Conservation (phyloP, 2,797 vertebrate genomes). For the Antennarius maculatus region DNA sequence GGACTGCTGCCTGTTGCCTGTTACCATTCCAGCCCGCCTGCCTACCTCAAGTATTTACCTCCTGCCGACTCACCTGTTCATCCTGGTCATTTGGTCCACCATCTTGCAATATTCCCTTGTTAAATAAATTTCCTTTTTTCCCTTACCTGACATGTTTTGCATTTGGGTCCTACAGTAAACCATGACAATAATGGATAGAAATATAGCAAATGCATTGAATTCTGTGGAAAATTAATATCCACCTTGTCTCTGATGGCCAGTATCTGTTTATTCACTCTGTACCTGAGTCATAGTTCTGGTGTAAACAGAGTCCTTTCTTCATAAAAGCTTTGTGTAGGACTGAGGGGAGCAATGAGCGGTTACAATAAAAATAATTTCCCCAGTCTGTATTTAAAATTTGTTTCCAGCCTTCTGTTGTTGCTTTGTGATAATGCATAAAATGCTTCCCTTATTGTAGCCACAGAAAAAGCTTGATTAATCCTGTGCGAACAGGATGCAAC, state of each 20-base stretch:
- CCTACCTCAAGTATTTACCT: too few relatives aligned
- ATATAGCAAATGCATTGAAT: constrained; percentile 31
- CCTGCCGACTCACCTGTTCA: too few relatives aligned
- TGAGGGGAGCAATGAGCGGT: constrained; percentile 30
- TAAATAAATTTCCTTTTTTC: too few relatives aligned
- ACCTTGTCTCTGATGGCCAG: constrained; percentile 26
- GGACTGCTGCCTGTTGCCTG: too few relatives aligned
- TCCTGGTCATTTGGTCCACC: too few relatives aligned
- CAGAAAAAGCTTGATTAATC: constrained; percentile 31
- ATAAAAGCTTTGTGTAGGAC: constrained; percentile 26
- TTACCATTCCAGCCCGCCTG: too few relatives aligned
- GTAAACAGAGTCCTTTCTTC: constrained; percentile 17
- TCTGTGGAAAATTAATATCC: constrained; percentile 12
- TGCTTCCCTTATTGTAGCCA: background rate
- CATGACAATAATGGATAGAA: constrained; percentile 27
- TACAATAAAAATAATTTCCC: background rate
- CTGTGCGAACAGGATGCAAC: constrained; percentile 6
- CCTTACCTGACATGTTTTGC: too few relatives aligned
- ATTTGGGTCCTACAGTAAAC: too few relatives aligned
- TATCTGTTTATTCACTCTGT: constrained; percentile 35
- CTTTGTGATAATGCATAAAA: constrained; percentile 14
- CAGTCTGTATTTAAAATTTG: constrained; percentile 15
- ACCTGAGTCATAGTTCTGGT: constrained; percentile 32
- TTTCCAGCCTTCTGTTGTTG: background rate
- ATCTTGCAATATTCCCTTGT: too few relatives aligned